Conservation (phyloP, 1,140 invertebrate genomes). For the Platorchestia sp. region DNA sequence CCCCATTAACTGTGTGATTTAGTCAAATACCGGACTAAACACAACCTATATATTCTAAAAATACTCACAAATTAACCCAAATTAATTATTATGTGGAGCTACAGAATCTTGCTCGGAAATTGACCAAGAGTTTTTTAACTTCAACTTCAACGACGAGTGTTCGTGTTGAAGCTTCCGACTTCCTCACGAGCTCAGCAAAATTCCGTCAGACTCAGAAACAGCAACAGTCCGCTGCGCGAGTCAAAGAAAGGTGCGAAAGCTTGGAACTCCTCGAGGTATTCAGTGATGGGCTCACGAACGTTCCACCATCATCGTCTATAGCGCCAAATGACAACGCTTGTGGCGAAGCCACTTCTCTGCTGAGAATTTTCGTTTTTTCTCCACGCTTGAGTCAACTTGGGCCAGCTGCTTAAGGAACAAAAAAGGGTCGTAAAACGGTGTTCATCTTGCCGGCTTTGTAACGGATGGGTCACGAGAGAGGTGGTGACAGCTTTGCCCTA, state of each 20-base stretch:
- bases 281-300: not conserved
- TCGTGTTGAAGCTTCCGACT: not conserved
- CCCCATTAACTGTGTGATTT: too few relatives aligned
- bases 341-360: not conserved
- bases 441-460: constrained; percentile 33
- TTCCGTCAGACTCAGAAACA: not conserved
- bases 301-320: constrained; percentile 6
- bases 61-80: too few relatives aligned
- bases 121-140: too few relatives aligned
- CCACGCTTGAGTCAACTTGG: constrained; percentile 29
- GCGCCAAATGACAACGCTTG: constrained; percentile 43
- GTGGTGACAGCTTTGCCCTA: constrained; percentile 7
- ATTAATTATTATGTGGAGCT: too few relatives aligned
- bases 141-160: too few relatives aligned
- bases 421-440: constrained; percentile 48
- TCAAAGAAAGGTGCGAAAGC: not conserved
- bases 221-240: not conserved
- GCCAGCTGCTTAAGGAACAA: constrained; percentile 16
- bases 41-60: too few relatives aligned
- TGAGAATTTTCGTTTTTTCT: not conserved
- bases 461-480: constrained; percentile 1
- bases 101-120: too few relatives aligned
- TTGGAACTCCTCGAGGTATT: not conserved
- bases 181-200: not conserved
- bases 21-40: too few relatives aligned